Base-by-base conservation (phyloP, 2,888 invertebrate species). In the Mesorhabditis belari region DNA sequence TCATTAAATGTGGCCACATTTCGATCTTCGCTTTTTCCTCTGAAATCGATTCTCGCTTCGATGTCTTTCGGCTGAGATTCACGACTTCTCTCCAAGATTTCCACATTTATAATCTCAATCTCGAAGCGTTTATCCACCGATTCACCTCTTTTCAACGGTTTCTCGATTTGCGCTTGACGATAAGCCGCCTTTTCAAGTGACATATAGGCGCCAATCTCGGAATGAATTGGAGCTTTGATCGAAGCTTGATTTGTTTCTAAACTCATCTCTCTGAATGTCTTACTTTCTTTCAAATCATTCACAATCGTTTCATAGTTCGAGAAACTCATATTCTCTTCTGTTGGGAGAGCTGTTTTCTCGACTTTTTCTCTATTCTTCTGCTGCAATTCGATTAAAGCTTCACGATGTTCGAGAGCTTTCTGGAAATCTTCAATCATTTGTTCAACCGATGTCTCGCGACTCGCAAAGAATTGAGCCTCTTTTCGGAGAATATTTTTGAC, bases 301-400 rank as follows among this genome's bases (percentile, higher is more conserved):
- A 35, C 44, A 9, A 35, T n/a, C 44, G 44, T 35, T n/a, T 35
- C 44, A n/a, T 35, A 35, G 12, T 35, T n/a, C 12, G 44, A 9
- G 44, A 35, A 35, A 2, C n/a, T 35, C 12, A n/a, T n/a, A n/a
- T 35, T 19, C n/a, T 54, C 27, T 51, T 21, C 51, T 51, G 6
- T 19, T 51, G n/a, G 17, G 17, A 19, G n/a, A 51, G 17, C 51
- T 51, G 35, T 6, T 51, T 51, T 5, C 5, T n/a, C n/a, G n/a
- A n/a, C n/a, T n/a, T n/a, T n/a, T n/a, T n/a, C n/a, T n/a, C n/a
- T n/a, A n/a, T n/a, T n/a, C 44, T 35, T 35, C 44, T 9, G 12
- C 44, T 35, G 65, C 56, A 70, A 70, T 52, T 71, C 71, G 4
- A 73, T 65, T 1, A 71, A 52, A 49, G 60, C 62, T 25, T 70